Percentiles rank a stretch among this genome's conserved stretches.
Conservation (phyloP, 2,113 vertebrate genomes). For the Sporophila hypoxantha region DNA sequence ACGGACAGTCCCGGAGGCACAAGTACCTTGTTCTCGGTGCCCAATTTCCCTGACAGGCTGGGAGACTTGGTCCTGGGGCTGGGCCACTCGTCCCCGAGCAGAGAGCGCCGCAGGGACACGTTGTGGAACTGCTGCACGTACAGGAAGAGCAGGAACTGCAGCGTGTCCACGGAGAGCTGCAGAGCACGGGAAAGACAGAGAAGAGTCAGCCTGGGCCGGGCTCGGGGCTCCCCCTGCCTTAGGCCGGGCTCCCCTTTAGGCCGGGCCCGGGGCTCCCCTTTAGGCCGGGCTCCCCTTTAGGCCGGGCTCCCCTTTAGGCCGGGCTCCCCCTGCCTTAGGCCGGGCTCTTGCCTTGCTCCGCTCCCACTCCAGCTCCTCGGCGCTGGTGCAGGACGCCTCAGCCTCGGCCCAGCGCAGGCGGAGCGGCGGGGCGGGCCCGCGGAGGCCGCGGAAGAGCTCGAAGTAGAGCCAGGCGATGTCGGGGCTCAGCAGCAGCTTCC, state of each 20-base stretch:
- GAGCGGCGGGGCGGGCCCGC: constrained; percentile 56
- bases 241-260: not conserved
- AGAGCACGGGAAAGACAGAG: not conserved
- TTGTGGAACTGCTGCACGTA: constrained; percentile 90
- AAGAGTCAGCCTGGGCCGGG: rapidly evolving
- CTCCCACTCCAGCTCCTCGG: constrained; percentile 80
- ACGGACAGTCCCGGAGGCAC: not conserved
- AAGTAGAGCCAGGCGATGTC: constrained; percentile 93
- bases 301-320: not conserved
- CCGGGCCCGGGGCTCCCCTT: not conserved
- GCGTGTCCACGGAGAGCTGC: constrained; percentile 87
- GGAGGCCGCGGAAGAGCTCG: constrained; percentile 84
- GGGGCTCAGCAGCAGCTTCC: constrained; percentile 86
- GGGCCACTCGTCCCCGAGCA: constrained; percentile 95
- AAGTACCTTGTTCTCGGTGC: constrained; percentile 82
- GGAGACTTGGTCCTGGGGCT: constrained; percentile 72
- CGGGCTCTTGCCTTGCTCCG: constrained; percentile 75
- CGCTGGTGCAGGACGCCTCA: constrained; percentile 76
- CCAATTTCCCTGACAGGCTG: constrained; percentile 74
- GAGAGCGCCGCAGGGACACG: constrained; percentile 83
- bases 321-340: no score
- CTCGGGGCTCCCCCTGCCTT: not conserved
- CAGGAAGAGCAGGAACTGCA: constrained; percentile 94
- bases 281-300: not conserved
- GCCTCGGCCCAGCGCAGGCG: constrained; percentile 85